phyloP scores from a whole-genome alignment of 2,888 invertebrate species.

The Agrypnus murinus region DNA sequence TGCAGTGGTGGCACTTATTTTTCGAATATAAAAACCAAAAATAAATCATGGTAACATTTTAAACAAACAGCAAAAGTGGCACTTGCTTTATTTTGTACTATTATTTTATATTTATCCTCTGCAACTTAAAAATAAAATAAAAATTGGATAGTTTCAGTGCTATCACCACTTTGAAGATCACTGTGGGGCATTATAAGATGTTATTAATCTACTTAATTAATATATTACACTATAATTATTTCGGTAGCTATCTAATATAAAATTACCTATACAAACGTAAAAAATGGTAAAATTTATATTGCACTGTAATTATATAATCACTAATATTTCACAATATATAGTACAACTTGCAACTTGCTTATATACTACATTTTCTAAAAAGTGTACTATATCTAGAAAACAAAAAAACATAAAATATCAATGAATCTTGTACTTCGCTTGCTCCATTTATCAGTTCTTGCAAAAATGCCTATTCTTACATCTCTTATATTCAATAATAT shows the following conservation, averaged over 20 bases:
- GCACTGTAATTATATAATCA: constrained; percentile 43
- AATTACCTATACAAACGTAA: constrained; percentile 47
- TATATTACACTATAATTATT: constrained; percentile 38
- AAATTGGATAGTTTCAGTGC: constrained; percentile 13
- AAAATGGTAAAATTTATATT: constrained; percentile 46
- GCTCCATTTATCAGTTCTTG: constrained; percentile 48
- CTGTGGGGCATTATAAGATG: constrained; percentile 13
- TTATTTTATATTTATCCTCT: background rate
- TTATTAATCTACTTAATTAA: constrained; percentile 20
- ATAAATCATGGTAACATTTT: too few species aligned
- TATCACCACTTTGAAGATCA: constrained; percentile 27
- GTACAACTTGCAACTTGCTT: constrained; percentile 40
- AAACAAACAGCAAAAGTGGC: constrained; percentile 4
- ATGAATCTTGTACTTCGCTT: constrained; percentile 49
- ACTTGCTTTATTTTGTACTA: constrained; percentile 16
- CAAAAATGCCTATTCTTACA: constrained; percentile 29
- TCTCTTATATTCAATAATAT: constrained; percentile 28
- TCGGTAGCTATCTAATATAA: constrained; percentile 31
- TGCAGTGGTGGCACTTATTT: constrained; percentile 29
- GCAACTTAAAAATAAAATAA: constrained; percentile 3
- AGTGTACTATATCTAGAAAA: constrained; percentile 37
- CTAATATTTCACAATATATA: constrained; percentile 48
- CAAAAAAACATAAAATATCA: constrained; percentile 37
- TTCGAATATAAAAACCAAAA: too few species aligned
- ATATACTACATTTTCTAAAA: constrained; percentile 37